These are phyloP conservation scores for Phrynosoma blainvillii DNA, from an alignment of 2,113 vertebrate genomes.

Conservation along the genomic window DNA sequence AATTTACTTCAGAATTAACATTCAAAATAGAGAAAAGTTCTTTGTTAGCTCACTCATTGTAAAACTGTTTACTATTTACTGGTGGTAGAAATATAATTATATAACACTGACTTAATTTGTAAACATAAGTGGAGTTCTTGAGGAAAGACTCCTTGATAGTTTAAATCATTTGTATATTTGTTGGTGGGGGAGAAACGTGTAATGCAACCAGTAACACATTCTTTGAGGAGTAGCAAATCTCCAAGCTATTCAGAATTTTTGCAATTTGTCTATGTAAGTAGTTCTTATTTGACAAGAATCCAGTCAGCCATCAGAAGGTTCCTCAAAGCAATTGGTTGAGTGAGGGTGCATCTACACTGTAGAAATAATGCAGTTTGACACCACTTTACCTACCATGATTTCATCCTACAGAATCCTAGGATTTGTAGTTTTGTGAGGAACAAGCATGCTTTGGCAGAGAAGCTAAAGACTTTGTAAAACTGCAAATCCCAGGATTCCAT, in stretches of 20 bases:
- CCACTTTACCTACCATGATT: too few relatives aligned
- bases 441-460: too few relatives aligned
- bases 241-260: neutral
- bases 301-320: neutral
- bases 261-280: neutral
- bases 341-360: too few relatives aligned
- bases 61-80: slow-evolving; percentile 15
- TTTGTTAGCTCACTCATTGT: slow-evolving; percentile 33
- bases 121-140: neutral
- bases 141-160: neutral
- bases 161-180: neutral
- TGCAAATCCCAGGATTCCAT: too few relatives aligned
- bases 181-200: neutral
- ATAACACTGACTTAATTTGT: neutral
- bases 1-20: neutral
- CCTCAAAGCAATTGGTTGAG: neutral
- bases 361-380: too few relatives aligned
- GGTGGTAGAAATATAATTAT: neutral
- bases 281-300: neutral
- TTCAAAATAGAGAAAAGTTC: neutral
- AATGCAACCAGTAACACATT: neutral
- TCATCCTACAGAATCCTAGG: too few relatives aligned
- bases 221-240: neutral
- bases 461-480: too few relatives aligned
- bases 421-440: too few relatives aligned